Conservation (phyloP, 2,888 invertebrate genomes). For the Gymnosoma rotundatum region DNA sequence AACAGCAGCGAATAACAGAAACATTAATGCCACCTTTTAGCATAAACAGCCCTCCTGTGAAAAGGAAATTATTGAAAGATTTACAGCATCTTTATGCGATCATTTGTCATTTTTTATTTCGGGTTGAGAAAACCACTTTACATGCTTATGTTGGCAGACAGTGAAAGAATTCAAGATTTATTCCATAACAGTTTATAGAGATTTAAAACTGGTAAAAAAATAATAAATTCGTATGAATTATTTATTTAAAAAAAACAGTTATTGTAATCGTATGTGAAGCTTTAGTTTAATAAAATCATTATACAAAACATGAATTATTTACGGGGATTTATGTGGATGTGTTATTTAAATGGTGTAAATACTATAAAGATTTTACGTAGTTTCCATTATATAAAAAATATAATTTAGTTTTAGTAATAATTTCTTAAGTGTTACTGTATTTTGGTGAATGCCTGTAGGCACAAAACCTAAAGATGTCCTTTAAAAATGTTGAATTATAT, state of each 20-base stretch:
- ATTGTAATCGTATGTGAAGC: slow-evolving; percentile 40
- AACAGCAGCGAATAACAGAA: slow-evolving; percentile 27
- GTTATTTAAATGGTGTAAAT: not conserved
- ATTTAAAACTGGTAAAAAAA: slow-evolving; percentile 46
- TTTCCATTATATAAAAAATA: no score
- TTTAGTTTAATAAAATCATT: slow-evolving; percentile 51
- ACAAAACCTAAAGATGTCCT: no score
- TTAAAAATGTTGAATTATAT: no score
- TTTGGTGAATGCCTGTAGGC: no score
- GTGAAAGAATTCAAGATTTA: not conserved
- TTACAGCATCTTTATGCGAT: slow-evolving; percentile 80
- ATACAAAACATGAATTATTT: slow-evolving; percentile 46
- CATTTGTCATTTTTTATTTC: slow-evolving; percentile 77
- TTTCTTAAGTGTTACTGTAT: no score
- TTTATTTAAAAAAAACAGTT: slow-evolving; percentile 58
- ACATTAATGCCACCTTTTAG: slow-evolving; percentile 60
- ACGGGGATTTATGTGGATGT: not conserved
- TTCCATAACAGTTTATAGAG: slow-evolving; percentile 1
- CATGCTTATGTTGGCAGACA: slow-evolving; percentile 12
- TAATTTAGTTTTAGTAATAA: no score
- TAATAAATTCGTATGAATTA: slow-evolving; percentile 68
- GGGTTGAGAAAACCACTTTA: slow-evolving; percentile 2
- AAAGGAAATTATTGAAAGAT: slow-evolving; percentile 77
- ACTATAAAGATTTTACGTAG: no score
- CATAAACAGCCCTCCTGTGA: slow-evolving; percentile 52